Percentiles rank a stretch among this genome's conserved stretches.
phyloP scores from a whole-genome alignment of 2,797 vertebrate species.

The Heliangelus exortis region DNA sequence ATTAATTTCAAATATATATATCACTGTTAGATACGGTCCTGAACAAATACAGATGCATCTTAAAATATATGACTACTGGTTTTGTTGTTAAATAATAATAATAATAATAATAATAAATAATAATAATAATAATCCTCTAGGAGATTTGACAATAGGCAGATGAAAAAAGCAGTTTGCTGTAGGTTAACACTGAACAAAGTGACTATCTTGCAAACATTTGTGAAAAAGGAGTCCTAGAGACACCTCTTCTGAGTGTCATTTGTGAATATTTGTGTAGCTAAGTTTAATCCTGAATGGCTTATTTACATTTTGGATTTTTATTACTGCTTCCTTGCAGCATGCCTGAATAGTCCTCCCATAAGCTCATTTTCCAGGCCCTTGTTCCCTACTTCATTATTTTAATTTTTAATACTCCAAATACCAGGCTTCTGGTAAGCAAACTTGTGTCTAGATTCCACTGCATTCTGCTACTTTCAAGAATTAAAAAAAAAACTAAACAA shows the following conservation, averaged over 20 bases:
- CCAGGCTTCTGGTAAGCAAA: not conserved
- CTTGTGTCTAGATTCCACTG: not conserved
- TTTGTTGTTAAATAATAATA: no score
- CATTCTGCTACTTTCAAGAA: not conserved
- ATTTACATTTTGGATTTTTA: not conserved
- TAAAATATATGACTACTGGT: not conserved
- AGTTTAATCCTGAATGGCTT: not conserved
- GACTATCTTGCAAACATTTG: not conserved
- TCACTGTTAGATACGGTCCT: not conserved
- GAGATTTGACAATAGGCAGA: not conserved
- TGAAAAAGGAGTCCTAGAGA: not conserved
- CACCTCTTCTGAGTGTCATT: not conserved
- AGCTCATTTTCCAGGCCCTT: not conserved
- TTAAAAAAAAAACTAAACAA: no score
- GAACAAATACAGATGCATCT: not conserved
- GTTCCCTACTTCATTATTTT: not conserved
- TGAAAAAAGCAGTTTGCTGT: not conserved
- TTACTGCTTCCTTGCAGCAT: not conserved
- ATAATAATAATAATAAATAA: not conserved
- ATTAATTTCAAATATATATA: not conserved
- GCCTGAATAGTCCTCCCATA: not conserved
- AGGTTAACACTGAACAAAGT: not conserved
- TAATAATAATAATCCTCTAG: not conserved
- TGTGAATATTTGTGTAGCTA: not conserved
- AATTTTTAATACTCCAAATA: not conserved